Base-by-base conservation (phyloP, 2,113 vertebrate genomes). In the Marmota monax region DNA sequence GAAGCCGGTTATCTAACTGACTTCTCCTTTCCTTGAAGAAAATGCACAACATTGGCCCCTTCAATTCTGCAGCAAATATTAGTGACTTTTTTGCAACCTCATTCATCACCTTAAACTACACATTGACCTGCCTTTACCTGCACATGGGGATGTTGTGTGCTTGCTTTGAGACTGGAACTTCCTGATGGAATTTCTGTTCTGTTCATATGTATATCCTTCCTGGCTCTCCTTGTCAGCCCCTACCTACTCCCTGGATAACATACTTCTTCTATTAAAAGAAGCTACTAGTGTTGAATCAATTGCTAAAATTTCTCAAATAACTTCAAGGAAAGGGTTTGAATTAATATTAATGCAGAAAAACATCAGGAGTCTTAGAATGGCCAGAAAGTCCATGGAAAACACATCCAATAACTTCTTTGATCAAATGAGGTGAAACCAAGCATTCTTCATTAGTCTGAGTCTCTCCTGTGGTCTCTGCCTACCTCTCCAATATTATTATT, bases 1-100 rank as follows among this genome's bases (percentile, higher is more conserved):
- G 56, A 58, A 58, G 5, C 63, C 34, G 53, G 34, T 84, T 29
- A 61, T 18, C 16, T 76, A 14, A 42, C 22, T 14, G 29, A 32
- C 7, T 2, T 7, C 32, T 65, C 5, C 14, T 9, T n/a, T 79
- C 69, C 34, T n/a, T 58, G 20, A 80, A 80, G 34, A 65, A 0
- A 53, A n/a, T 3, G 17, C 58, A 8, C 6, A 85, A 42, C 11
- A 6, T 73, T 53, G 37, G 11, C 13, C 9, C 5, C 25, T 65
- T 45, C 6, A 9, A 45, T 88, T 78, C 53, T 69, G 32, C 11
- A 39, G 16, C 18, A 67, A 74, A 45, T 0, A 0, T 73, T n/a
- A 42, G 9, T 29, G 72, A 2, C 2, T 11, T 3, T 48, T 92
- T 16, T 32, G 11, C 2, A 4, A 1, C 0, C 0, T n/a, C 7